Evolutionary conservation across 2,888 invertebrate species (phyloP), one percentile per base, ranked within the genome.

Genomic region (Microchrysa polita): DNA sequence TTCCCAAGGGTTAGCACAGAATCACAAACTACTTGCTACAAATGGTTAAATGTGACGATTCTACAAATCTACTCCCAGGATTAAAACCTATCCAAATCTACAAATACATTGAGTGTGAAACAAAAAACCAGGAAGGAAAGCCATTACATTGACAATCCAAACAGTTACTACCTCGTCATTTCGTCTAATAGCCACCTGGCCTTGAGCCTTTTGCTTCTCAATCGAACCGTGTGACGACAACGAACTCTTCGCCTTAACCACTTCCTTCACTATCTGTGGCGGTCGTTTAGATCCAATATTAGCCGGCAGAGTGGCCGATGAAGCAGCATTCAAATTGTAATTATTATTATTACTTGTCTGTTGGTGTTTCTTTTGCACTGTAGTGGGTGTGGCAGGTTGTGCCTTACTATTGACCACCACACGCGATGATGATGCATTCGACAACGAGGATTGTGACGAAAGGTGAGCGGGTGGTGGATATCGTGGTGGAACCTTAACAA

Each of bases 401-500:
- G 81, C 80, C 5, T 81, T 81, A 18, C 80, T 82, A 5, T 78
- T 80, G 23, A 82, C 81, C 27, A 82, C 34, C 14, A 20, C 44
- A 23, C 23, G 48, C 72, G 80, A 80, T 67, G 82, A 83, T 57
- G 80, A 80, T 65, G 80, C 80, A 69, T 80, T 81, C 34, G 83
- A 80, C 74, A 82, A 77, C 74, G 83, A 81, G 52, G 81, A 82
- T 55, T 79, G 79, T 27, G 84, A 83, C 5, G 83, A 82, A n/a
- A 84, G 76, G 77, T 83, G 83, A 10, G 81, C 80, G 78, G 88
- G 88, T 79, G 88, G 87, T 61, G 91, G 90, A 81, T 90, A 90
- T 80, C 90, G 90, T 53, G 91, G 90, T 57, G 91, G 88, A 1
- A 88, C 88, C 87, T 95, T 95, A 83, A 92, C 91, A 77, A 92